Base-by-base conservation (phyloP, 2,888 invertebrate genomes). In the Alviniconcha strummeri region DNA sequence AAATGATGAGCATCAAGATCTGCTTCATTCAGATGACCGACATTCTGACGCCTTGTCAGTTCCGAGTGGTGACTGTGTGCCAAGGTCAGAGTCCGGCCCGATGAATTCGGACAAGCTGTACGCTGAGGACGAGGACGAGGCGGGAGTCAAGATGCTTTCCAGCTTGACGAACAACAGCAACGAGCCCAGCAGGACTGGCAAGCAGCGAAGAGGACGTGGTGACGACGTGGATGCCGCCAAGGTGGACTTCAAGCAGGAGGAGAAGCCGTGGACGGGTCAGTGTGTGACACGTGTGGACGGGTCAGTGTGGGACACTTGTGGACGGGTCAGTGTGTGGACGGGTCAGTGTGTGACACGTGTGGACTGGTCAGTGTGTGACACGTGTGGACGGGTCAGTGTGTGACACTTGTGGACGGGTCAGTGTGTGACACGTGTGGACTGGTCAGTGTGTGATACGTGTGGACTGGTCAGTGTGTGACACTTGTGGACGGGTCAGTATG, bases 251-350 rank as follows among this genome's bases (percentile, higher is more conserved):
- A 57, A 71, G 13, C 60, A 83, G n/a, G 52, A 57, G 56, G 36
- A 64, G 52, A 83, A 80, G 54, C 60, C 60, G 11, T 77, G 83
- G 78, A 5, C 19, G 69, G 78, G 78, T 77, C 4, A 19, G 57
- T 64, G 64, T 36, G 36, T 36, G 36, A 36, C 36, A 36, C 36
- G 0, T 36, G 36, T 36, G 36, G 36, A 36, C 36, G 36, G 36
- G 36, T 36, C 36, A 36, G 36, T 36, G 36, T 36, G 36, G 0
- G 36, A 36, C 36, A 36, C 36, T 0, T 36, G 36, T 54, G 75
- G 7, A 75, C 36, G 17, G 15, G 11, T 17, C 69, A 11, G 64
- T 9, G 9, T 9, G 64, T 64, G 64, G 64, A 13, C 11, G 64
- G 9, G 64, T 13, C 15, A 15, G 64, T 64, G 64, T 36, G 36